Evolutionary conservation across 2,888 invertebrate species (phyloP).

Genomic region (Baronia brevicornis): DNA sequence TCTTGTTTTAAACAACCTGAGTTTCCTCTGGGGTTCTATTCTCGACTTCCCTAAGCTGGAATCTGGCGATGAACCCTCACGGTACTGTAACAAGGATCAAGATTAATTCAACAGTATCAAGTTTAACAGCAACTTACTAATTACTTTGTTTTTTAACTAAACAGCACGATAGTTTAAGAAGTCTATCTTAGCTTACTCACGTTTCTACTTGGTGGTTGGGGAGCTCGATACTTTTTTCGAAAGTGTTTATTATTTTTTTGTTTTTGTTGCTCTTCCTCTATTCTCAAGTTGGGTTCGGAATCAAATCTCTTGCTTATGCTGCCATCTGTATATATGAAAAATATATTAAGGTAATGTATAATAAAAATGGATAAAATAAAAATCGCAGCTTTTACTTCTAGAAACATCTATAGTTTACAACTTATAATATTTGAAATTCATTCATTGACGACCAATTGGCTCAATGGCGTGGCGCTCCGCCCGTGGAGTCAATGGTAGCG

Average conservation of each 20-base stretch:
- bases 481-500: no score
- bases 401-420: no score
- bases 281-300: conserved; percentile 83
- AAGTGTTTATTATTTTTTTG: conserved; percentile 66
- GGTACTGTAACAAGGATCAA: conserved; percentile 40
- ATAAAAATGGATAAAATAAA: not conserved
- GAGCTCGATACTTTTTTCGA: conserved; percentile 87
- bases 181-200: conserved; percentile 36
- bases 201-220: conserved; percentile 73
- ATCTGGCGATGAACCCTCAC: conserved; percentile 76
- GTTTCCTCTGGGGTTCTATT: conserved; percentile 70
- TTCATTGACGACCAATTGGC: no score
- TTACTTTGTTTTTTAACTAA: no score
- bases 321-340: conserved; percentile 37
- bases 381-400: not conserved
- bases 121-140: no score
- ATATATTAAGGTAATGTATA: no score
- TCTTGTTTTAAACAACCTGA: conserved; percentile 83
- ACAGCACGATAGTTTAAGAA: conserved; percentile 1
- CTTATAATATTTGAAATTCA: no score
- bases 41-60: conserved; percentile 71
- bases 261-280: conserved; percentile 53
- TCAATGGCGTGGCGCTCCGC: no score
- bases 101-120: no score
- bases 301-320: conserved; percentile 77